Percentiles rank a stretch among this genome's conserved stretches.
Conservation (phyloP, 2,888 invertebrate genomes). For the Apodemia zela region DNA sequence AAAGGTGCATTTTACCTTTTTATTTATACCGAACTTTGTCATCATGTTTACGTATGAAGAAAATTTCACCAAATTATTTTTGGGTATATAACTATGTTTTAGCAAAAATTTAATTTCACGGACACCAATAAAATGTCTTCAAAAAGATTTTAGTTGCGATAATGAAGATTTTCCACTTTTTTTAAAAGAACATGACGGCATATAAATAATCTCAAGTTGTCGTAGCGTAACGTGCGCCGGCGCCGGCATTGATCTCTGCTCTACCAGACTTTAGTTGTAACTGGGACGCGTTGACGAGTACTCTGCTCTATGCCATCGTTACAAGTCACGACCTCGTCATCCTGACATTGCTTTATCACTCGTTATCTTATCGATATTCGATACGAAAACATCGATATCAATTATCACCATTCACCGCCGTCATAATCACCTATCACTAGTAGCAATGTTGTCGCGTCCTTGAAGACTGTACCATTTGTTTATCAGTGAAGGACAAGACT, state of each 20-base stretch:
- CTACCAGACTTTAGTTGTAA: conserved; percentile 64
- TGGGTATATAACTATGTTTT: no score
- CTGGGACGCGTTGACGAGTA: conserved; percentile 71
- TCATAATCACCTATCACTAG: not conserved
- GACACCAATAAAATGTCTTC: conserved; percentile 17
- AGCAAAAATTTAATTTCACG: no score
- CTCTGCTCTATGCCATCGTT: conserved; percentile 53
- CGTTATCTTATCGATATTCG: conserved; percentile 46
- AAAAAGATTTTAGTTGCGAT: conserved; percentile 18
- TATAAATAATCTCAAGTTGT: conserved; percentile 54
- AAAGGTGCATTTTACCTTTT: no score
- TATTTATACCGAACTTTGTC: no score
- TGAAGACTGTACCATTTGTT: conserved; percentile 32
- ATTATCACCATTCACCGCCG: not conserved
- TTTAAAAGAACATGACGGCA: not conserved
- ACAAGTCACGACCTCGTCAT: conserved; percentile 61
- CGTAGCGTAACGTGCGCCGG: conserved; percentile 52
- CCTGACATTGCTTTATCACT: conserved; percentile 66
- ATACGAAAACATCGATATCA: conserved; percentile 50
- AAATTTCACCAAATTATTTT: no score
- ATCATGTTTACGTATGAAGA: no score
- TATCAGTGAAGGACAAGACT: conserved; percentile 21
- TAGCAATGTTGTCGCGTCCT: conserved; percentile 42
- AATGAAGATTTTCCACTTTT: not conserved
- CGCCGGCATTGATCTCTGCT: conserved; percentile 46